Evolutionary conservation across 2,113 vertebrate species (phyloP), one percentile per base, ranked within the genome.

Genomic region (Hemicordylus capensis): DNA sequence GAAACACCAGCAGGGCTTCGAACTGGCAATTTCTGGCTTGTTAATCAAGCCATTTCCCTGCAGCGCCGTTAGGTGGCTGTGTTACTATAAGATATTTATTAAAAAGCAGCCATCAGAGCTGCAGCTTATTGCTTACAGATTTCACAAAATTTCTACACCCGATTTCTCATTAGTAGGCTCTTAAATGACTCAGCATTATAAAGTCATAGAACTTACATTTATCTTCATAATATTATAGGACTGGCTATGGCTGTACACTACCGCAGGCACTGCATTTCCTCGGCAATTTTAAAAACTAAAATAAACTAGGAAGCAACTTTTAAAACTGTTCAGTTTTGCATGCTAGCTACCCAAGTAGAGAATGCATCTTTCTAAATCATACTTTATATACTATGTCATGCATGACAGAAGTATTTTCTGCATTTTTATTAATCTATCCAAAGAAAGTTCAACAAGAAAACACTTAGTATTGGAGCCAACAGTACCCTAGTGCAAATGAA

Each of bases 201-300:
- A 61, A 82, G 67, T 83, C 15, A 59, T 37, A 28, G 22, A 24
- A 59, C 10, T 34, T 42, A 74, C 22, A 75, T 56, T 74, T 66
- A n/a, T 80, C 46, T n/a, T 42, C 37, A 66, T 79, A 89, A 79
- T 39, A 81, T 89, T 87, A 81, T 26, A 66, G 56, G 73, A 15
- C 8, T 61, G 76, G 12, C 37, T 20, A 44, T 84, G 89, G 56
- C 79, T 90, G 6, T 85, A 63, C 81, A 54, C 51, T 89, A 75
- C 44, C 85, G 75, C 93, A 91, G 76, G 89, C 91, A 89, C 73
- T 91, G 89, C 90, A 88, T 78, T 92, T 20, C 70, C 80, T 83
- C 1, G 58, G 73, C 81, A 85, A 83, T 39, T 37, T 83, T 80
- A 79, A 84, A 90, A 82, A 90, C 44, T 84, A 56, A 77, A 64